Percentiles rank a stretch among this genome's conserved stretches.
phyloP scores from a whole-genome alignment of 2,888 invertebrate genomes.

The Bimastos eiseni region DNA sequence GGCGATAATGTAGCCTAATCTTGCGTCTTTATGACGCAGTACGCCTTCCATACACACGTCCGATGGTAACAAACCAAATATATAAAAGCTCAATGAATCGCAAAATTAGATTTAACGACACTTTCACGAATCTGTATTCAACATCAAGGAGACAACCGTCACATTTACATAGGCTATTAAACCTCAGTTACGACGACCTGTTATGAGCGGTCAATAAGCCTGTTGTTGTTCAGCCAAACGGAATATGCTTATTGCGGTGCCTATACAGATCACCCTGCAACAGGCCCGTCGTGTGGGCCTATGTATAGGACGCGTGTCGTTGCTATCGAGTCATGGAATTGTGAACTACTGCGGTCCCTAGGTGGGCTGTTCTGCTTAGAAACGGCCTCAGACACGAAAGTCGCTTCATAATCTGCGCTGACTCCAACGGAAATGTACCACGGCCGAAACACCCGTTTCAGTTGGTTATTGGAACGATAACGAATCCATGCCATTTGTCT shows the following conservation, averaged over 20 bases:
- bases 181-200: background rate
- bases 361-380: background rate
- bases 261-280: too few relatives aligned
- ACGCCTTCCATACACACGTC: background rate
- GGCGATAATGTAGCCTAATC: background rate
- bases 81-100: background rate
- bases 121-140: background rate
- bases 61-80: background rate
- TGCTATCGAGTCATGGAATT: background rate
- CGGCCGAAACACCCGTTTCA: background rate
- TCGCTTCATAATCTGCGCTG: background rate
- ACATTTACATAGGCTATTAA: background rate
- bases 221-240: background rate
- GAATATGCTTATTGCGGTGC: background rate
- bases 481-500: background rate
- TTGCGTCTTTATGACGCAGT: constrained; percentile 6
- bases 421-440: background rate
- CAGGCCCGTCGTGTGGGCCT: background rate
- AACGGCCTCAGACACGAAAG: background rate
- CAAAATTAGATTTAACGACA: background rate
- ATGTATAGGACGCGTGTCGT: background rate
- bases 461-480: background rate
- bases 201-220: background rate
- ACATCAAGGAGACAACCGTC: background rate
- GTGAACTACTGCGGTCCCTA: background rate